Percentiles rank a stretch among this genome's conserved stretches.
phyloP scores from a whole-genome alignment of 2,797 vertebrate genomes.

The Botia kubotai region DNA sequence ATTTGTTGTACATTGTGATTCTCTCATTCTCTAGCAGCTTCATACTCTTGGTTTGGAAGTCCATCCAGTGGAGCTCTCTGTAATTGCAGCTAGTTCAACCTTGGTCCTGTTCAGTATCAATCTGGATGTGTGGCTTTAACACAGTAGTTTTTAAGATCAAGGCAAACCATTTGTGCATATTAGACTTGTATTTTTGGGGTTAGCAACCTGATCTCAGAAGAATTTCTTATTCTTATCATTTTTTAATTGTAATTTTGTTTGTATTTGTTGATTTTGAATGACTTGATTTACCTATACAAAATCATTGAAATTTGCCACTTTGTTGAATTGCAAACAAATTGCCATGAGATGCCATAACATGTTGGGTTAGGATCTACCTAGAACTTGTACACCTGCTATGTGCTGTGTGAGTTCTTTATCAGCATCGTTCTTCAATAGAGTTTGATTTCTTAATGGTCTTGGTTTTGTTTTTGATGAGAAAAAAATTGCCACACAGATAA shows the following conservation, averaged over 20 bases:
- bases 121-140: neutral
- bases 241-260: too few relatives aligned
- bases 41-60: conserved; percentile 56
- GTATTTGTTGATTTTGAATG: too few relatives aligned
- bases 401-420: too few relatives aligned
- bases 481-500: neutral
- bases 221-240: too few relatives aligned
- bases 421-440: too few relatives aligned
- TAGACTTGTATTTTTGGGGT: neutral
- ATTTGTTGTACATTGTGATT: neutral
- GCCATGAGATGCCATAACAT: too few relatives aligned
- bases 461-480: neutral
- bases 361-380: too few relatives aligned
- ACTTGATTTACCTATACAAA: too few relatives aligned
- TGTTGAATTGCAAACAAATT: too few relatives aligned
- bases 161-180: neutral
- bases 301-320: too few relatives aligned
- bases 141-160: neutral
- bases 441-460: too few relatives aligned
- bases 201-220: neutral
- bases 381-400: too few relatives aligned
- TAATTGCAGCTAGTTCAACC: conserved; percentile 59
- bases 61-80: conserved; percentile 68
- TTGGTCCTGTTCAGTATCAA: neutral
- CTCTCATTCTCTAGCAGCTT: neutral